Evolutionary conservation across 2,797 vertebrate species (phyloP).

Genomic region (Myotis vivesi): DNA sequence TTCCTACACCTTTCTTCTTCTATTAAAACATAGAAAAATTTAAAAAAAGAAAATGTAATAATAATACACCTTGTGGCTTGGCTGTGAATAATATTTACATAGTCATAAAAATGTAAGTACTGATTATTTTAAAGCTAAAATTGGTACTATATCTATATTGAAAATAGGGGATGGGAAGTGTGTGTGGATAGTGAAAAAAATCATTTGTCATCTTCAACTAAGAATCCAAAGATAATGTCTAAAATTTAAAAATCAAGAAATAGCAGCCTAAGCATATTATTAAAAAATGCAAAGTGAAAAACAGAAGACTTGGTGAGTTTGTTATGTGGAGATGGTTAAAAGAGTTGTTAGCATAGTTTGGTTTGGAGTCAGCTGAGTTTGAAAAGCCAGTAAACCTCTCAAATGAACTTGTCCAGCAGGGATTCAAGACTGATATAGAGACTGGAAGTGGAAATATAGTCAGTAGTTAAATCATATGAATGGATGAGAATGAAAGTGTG

Average conservation of each 20-base stretch:
- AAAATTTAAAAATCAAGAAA: background rate
- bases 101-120: constrained; percentile 18
- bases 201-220: background rate
- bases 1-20: background rate
- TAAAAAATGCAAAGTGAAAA: background rate
- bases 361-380: background rate
- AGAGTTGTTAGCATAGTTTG: background rate
- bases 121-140: constrained; percentile 28
- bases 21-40: background rate
- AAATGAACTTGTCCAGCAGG: background rate
- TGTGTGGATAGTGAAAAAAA: background rate
- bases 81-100: constrained; percentile 30
- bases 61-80: constrained; percentile 9
- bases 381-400: constrained; percentile 1
- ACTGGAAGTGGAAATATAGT: background rate
- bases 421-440: background rate
- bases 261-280: background rate
- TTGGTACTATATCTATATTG: background rate
- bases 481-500: background rate
- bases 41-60: background rate
- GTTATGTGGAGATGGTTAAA: background rate
- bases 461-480: background rate
- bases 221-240: background rate
- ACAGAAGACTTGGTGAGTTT: background rate
- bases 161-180: constrained; percentile 11